Base-by-base conservation (phyloP, 2,797 vertebrate genomes). In the Netta rufina region DNA sequence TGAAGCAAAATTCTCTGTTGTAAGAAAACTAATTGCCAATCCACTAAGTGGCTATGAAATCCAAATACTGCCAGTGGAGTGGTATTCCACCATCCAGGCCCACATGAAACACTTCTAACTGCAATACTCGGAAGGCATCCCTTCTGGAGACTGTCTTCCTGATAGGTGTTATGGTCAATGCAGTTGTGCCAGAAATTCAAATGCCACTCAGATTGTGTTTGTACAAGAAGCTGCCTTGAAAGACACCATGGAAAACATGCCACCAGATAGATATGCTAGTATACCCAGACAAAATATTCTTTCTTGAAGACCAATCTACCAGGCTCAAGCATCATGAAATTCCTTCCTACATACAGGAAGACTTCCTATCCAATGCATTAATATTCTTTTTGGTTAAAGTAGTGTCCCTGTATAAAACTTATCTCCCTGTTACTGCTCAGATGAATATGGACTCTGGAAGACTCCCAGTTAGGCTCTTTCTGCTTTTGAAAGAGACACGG, bases 61-160 rank as follows among this genome's bases (percentile, higher is more conserved):
- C 51, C 75, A 60, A 54, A 61, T 43, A 18, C 45, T 20, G 24
- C 2, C 57, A 60, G 49, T 6, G n/a, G 18, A 70, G 28, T 2
- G 51, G 53, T 2, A 15, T 58, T 39, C 38, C 36, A 30, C 32
- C 2, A 1, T 2, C 62, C 47, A 66, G 71, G 71, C 61, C 62
- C 62, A 27, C 0, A 0, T 13, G 62, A 57, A 79, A 75, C 1
- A 1, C 25, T 56, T 64, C 32, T 45, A 67, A 81, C 10, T 0
- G 2, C 47, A 58, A 22, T 39, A 16, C 53, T 45, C 0, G 3
- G 78, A 47, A 62, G 85, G 47, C 47, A 45, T 58, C 83, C 64
- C 41, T 80, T 75, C 86, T 58, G 88, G 58, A 90, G 67, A 82
- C 64, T 47, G 56, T 85, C 74, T 64, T 84, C 75, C 89, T 78